Evolutionary conservation across 2,888 invertebrate species (phyloP), one percentile per base, ranked within the genome.

Genomic region (Mylabris sibirica): DNA sequence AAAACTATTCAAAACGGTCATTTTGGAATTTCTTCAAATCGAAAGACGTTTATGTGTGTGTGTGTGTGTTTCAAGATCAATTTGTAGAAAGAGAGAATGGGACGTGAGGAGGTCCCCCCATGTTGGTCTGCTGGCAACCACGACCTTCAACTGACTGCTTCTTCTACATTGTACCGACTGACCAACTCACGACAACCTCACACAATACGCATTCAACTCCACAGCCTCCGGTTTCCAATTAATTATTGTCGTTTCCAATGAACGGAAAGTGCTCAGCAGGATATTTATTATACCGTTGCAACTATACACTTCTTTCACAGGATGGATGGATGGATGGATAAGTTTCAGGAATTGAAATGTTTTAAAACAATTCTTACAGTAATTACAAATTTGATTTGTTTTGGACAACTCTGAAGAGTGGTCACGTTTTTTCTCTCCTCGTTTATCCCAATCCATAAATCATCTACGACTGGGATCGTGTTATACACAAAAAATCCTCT

Each of bases 141-240:
- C 69, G 69, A 69, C 69, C 69, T 69, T 69, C 69, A 69, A 69
- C 66, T 60, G 65, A 24, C 41, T 63, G 62, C 67, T 65, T 57
- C 59, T 59, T 68, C 60, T 35, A 38, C 66, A 57, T 68, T 24
- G 66, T 61, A 64, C 69, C 69, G 66, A 69, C 69, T 69, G 69
- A 69, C 69, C 69, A 69, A 69, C 68, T 68, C 68, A 35, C 62
- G 53, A 63, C 63, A 22, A 34, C 34, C 68, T 57, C 64, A 65
- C 68, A 65, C 64, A 64, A 64, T 64, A 66, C 61, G 62, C 57
- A 62, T 66, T 66, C 66, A 41, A 57, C 11, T 44, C 53, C 34
- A 24, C 59, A 59, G 64, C 59, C 67, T 64, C 67, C 64, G 67
- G 64, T 64, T 67, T 67, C 63, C 64, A 67, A 68, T 68, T 68